Evolutionary conservation across 2,113 vertebrate species (phyloP).

Genomic region (Apistogramma diplotaenia): DNA sequence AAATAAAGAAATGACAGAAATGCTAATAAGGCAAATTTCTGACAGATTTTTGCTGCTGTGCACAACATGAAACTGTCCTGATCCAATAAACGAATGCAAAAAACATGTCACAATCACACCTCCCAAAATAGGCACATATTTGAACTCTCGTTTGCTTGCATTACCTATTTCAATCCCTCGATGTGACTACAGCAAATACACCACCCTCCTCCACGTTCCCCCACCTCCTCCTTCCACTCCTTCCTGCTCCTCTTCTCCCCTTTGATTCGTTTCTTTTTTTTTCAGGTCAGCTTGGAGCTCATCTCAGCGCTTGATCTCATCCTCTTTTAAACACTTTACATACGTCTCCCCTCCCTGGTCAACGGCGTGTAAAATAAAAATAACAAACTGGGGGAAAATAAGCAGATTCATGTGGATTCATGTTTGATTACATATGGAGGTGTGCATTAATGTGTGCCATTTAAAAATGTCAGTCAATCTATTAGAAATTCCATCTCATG

Average conservation of each 20-base stretch:
- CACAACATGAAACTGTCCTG: background rate
- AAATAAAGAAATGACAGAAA: background rate
- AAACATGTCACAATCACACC: background rate
- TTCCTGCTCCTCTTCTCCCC: conserved; percentile 25
- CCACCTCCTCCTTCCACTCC: background rate
- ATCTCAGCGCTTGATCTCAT: conserved; percentile 47
- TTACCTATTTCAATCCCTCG: conserved; percentile 30
- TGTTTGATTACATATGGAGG: conserved; percentile 47
- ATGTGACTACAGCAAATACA: conserved; percentile 4
- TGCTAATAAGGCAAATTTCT: background rate
- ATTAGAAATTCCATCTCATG: background rate
- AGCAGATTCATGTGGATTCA: conserved; percentile 39
- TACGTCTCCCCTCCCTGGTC: background rate
- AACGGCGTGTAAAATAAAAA: background rate
- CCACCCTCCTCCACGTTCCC: background rate
- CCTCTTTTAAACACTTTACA: conserved; percentile 34
- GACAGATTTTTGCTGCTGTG: background rate
- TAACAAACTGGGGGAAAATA: background rate
- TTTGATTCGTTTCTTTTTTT: conserved; percentile 61
- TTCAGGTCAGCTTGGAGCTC: conserved; percentile 50
- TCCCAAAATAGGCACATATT: background rate
- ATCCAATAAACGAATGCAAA: background rate
- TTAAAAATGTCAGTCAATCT: background rate
- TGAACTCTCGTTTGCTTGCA: background rate
- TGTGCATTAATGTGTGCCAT: background rate